Base-by-base conservation (phyloP, 2,888 invertebrate genomes). In the Orthosia incerta region DNA sequence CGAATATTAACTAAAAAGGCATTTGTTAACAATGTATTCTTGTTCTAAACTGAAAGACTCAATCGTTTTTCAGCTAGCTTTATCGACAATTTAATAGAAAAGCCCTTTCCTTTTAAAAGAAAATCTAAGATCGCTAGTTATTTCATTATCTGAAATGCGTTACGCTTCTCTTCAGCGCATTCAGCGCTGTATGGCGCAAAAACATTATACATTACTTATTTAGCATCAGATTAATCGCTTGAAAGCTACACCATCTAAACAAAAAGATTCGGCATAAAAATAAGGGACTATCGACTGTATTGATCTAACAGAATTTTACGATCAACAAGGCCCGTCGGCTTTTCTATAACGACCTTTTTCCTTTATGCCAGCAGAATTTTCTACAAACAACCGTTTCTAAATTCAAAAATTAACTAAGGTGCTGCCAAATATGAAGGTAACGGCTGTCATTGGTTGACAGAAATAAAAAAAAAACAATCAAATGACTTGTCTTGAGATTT, bases 271-370 rank as follows among this genome's bases (percentile, higher is more conserved):
- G 13, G 9, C 50, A 60, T 26, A 50, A 26, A 26, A 73, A 48
- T 64, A 39, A 51, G 39, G 26, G 26, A 15, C 48, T 53, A 50
- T 68, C 20, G 12, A n/a, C 26, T 56, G 12, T 51, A 70, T 51
- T 60, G 50, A 71, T 77, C 50, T 50, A 68, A 50, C 13, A 50
- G 31, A 51, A 9, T 60, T 73, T 74, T 48, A 66, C 53, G 23
- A 57, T 20, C 50, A 18, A 61, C 15, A 51, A 39, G 46, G 13
- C 48, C 80, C 80, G 71, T 65, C 80, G 79, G 76, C 64, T 64
- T 67, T 79, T 64, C 23, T 46, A 13, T 46, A 20, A 48, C n/a
- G 39, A 16, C 4, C 39, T 67, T 67, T 50, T 50, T 23, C 3
- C 12, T 53, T 11, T 11, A 15, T 15, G 20, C 15, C 39, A 39